phyloP scores from a whole-genome alignment of 2,797 vertebrate species.

The Merluccius polli region DNA sequence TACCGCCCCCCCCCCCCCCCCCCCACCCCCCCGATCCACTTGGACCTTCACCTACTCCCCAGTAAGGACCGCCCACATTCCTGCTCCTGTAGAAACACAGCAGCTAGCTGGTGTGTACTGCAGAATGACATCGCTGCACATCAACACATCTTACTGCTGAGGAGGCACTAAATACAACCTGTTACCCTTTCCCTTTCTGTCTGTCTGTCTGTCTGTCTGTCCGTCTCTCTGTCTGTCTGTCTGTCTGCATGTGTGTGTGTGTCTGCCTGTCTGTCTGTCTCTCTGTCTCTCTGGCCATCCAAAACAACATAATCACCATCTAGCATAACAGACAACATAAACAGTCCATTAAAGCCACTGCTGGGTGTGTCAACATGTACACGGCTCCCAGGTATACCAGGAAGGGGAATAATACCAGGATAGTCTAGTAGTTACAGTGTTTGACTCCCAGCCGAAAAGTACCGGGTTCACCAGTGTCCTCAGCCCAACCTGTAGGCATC shows the following conservation, averaged over 20 bases:
- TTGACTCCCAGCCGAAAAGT: no score
- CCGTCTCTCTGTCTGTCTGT: not conserved
- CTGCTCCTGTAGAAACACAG: not conserved
- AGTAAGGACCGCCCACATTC: not conserved
- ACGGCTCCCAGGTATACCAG: no score
- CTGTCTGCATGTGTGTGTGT: not conserved
- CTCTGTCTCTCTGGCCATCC: not conserved
- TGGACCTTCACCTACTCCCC: not conserved
- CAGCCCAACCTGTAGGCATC: no score
- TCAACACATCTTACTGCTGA: not conserved
- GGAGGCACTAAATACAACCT: not conserved
- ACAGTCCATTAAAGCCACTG: no score
- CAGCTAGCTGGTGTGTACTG: not conserved
- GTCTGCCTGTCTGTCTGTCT: not conserved
- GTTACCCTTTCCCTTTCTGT: not conserved
- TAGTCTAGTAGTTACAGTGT: no score
- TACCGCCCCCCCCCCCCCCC: no score
- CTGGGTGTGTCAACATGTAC: no score
- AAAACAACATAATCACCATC: no score
- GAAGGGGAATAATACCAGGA: no score
- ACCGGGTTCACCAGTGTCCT: no score
- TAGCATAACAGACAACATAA: no score
- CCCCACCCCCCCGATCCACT: not conserved
- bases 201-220: not conserved
- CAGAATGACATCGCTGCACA: not conserved